Base-by-base conservation (phyloP, 2,888 invertebrate species). In the Reticulitermes lucifugus region DNA sequence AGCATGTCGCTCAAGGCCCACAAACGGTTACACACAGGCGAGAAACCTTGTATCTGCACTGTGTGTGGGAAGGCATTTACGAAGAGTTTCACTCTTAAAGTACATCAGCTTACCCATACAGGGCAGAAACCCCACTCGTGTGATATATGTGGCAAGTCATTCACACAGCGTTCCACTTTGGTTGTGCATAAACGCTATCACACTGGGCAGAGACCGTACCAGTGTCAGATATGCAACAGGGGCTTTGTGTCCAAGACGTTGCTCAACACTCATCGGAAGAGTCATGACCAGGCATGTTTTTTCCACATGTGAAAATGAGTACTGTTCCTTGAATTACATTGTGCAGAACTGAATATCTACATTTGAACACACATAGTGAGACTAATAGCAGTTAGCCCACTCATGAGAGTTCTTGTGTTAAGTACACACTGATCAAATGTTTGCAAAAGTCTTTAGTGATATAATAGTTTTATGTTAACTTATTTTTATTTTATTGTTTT, bases 111-210 rank as follows among this genome's bases (percentile, higher is more conserved):
- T 73, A 93, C 93, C 81, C 94, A 94, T 90, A 93, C 92, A 0
- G 94, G 94, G 0, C 94, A 94, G 90, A 93, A 93, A 89, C 94
- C 94, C 70, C 93, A 93, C 90, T 91, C 92, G 86, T 94, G 94
- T 89, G 91, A 92, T 86, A 91, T 92, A 89, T 94, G 94, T 90
- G 93, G 93, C 29, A 94, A 94, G 89, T 92, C 93, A 70, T 94
- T 94, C 90, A 92, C 92, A 83, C 94, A 94, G 90, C 91, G 93
- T 6, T 93, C 93, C 86, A 93, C 94, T 73, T 91, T 94, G 84
- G 92, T 93, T 88, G 93, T 94, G 86, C 94, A 94, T 89, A 92
- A 93, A 89, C 90, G 84, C 35, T 85, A 85, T 55, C 84, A 85
- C 35, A 84, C 84, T 59, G 84, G 80, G 21, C 84, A 85, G 43